These are phyloP conservation scores for Catajapyx aquilonaris DNA, from an alignment of 1,140 invertebrate genomes.

Conservation along the genomic window DNA sequence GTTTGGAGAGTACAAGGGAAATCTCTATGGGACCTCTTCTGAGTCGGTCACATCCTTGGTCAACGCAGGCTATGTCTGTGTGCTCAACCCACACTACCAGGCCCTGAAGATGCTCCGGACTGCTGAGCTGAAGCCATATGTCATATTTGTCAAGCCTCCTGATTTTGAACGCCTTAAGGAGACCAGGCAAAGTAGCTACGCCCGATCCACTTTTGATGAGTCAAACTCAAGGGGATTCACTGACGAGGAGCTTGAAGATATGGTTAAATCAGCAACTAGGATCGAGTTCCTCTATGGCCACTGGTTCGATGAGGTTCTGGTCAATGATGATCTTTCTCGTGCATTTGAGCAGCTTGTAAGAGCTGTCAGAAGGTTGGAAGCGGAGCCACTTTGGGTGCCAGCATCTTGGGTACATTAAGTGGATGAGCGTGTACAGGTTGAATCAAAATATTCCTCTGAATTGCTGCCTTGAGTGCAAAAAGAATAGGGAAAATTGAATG, in stretches of 20 bases:
- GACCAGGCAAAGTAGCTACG: slow-evolving; percentile 53
- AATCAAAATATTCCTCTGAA: no score
- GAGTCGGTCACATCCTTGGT: slow-evolving; percentile 76
- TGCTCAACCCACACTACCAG: slow-evolving; percentile 85
- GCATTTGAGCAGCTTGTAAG: slow-evolving; percentile 72
- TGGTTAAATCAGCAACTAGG: slow-evolving; percentile 62
- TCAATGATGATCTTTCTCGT: slow-evolving; percentile 70
- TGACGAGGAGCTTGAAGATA: slow-evolving; percentile 82
- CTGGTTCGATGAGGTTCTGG: slow-evolving; percentile 79
- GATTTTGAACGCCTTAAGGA: slow-evolving; percentile 62
- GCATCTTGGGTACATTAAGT: slow-evolving; percentile 76
- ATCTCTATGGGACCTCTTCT: slow-evolving; percentile 83
- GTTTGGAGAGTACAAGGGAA: slow-evolving; percentile 91
- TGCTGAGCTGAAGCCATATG: slow-evolving; percentile 79
- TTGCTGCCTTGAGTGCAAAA: background rate
- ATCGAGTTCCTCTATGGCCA: slow-evolving; percentile 90
- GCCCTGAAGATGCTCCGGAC: slow-evolving; percentile 79
- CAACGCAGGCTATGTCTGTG: slow-evolving; percentile 67
- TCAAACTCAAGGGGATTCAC: slow-evolving; percentile 72
- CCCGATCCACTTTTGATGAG: slow-evolving; percentile 76
- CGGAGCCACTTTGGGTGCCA: slow-evolving; percentile 90
- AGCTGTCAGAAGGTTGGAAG: slow-evolving; percentile 65
- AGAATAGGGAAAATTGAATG: background rate
- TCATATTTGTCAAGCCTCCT: slow-evolving; percentile 86
- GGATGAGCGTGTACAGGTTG: background rate